Evolutionary conservation across 2,113 vertebrate genomes (phyloP), one percentile per base, ranked within the genome.

Genomic region (Alouatta palliata): DNA sequence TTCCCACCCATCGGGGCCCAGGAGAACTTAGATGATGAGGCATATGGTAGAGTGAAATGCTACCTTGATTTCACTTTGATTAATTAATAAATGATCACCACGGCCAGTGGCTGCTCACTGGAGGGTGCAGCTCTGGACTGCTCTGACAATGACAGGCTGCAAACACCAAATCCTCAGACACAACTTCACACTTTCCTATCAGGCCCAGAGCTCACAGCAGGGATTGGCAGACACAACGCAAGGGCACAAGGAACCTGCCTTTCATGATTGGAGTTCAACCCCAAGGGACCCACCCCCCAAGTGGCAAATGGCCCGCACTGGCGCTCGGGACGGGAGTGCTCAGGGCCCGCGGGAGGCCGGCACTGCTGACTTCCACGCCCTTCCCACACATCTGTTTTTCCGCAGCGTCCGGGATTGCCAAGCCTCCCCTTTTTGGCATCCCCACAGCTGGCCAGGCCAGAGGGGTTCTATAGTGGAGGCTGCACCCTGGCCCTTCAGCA

Each of bases 11-110:
- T 6, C 0, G 5, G 32, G 1, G 2, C 37, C 54, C 30, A 11
- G 19, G 1, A 17, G 66, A 37, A 32, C 32, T 7, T 1, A 3
- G 0, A 13, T 0, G 6, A 0, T 0, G 19, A 25, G 0, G 3
- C n/a, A 5, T 25, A 19, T 7, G 20, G 32, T 10, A 45, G 43
- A 0, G 6, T 20, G 35, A 9, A 12, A 4, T 16, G 19, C 13
- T n/a, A 21, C 43, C 27, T 23, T 37, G 1, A 40, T 5, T 8
- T 68, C 30, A 64, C 2, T 17, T 16, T 32, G 19, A 17, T 4
- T 30, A 19, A 32, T 37, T 37, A 20, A 27, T 30, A 11, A 30
- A 25, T 0, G 13, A 64, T 12, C 17, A 6, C 70, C 0, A 9
- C 3, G 16, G 68, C 21, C 5, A 0, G 32, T 6, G 43, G 76